Evolutionary conservation across 1,140 invertebrate genomes (phyloP), one percentile per base, ranked within the genome.

Genomic region (Rhopalosiphum padi): DNA sequence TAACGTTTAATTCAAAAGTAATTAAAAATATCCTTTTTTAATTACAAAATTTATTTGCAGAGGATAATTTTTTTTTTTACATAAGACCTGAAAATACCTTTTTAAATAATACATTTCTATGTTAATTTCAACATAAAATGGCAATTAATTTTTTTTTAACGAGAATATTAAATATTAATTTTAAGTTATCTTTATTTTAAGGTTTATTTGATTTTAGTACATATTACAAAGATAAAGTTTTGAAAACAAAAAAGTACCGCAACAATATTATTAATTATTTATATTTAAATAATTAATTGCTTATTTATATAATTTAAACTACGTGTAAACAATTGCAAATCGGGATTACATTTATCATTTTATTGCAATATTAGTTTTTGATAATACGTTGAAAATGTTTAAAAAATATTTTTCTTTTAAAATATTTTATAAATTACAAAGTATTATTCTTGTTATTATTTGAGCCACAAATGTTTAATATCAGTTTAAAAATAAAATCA

Each of bases 91-190:
- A n/a, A 60, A 77, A 11, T 77, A 77, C 15, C 60, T 77, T 77
- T 77, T n/a, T n/a, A 77, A 77, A 77, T 77, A n/a, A 77, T 5
- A 77, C n/a, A 77, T n/a, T 77, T 77, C n/a, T n/a, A 77, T n/a
- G 30, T 77, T 18, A 77, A n/a, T n/a, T 77, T 77, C 0, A 77
- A 77, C n/a, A 21, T 77, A n/a, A n/a, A 77, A n/a, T 35, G 5
- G n/a, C 60, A 77, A 77, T 77, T 77, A 77, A n/a, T 18, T 23
- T 77, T 77, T 46, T 68, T 77, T 77, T 77, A 77, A 77, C n/a
- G 60, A 77, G 60, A 77, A 77, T n/a, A 77, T 77, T 77, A n/a
- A 77, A 77, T 77, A 77, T 77, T 77, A 77, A 77, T 77, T 77
- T 77, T 18, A 77, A 77, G 60, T 77, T n/a, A 77, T 77, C n/a